Evolutionary conservation across 2,113 vertebrate species (phyloP).

Genomic region (Egretta garzetta): DNA sequence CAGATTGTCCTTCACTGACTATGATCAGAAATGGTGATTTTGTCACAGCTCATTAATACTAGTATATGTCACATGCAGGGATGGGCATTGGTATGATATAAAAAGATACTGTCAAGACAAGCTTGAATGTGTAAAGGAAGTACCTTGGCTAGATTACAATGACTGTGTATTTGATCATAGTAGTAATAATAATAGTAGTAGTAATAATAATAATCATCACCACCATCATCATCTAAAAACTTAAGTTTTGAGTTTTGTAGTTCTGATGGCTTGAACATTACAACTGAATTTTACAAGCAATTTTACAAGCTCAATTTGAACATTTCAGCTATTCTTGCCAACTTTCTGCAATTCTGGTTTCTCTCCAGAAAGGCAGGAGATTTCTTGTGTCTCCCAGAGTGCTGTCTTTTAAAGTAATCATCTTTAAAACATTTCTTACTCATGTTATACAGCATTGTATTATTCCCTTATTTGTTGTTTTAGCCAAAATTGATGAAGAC

Average conservation of each 20-base stretch:
- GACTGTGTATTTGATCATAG: not conserved
- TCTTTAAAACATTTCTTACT: not conserved
- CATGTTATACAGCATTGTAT: rapidly evolving
- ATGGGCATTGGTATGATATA: not conserved
- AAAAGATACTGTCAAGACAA: not conserved
- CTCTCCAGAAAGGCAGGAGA: not conserved
- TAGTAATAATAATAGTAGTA: not conserved
- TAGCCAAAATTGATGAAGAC: not conserved
- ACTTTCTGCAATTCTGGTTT: not conserved
- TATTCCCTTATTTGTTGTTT: not conserved
- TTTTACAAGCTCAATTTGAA: not conserved
- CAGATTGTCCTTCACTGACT: not conserved
- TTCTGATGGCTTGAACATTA: not conserved
- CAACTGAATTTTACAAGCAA: not conserved
- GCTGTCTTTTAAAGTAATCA: not conserved
- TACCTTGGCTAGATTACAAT: not conserved
- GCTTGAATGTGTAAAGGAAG: not conserved
- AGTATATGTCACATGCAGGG: not conserved
- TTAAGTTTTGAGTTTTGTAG: not conserved
- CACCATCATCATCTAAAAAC: not conserved
- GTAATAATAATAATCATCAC: too few relatives aligned
- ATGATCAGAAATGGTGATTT: not conserved
- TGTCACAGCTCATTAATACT: not conserved
- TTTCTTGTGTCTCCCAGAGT: not conserved
- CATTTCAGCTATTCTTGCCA: not conserved